These are phyloP conservation scores for Dryococelus australis DNA, from an alignment of 2,888 invertebrate genomes.

Conservation along the genomic window DNA sequence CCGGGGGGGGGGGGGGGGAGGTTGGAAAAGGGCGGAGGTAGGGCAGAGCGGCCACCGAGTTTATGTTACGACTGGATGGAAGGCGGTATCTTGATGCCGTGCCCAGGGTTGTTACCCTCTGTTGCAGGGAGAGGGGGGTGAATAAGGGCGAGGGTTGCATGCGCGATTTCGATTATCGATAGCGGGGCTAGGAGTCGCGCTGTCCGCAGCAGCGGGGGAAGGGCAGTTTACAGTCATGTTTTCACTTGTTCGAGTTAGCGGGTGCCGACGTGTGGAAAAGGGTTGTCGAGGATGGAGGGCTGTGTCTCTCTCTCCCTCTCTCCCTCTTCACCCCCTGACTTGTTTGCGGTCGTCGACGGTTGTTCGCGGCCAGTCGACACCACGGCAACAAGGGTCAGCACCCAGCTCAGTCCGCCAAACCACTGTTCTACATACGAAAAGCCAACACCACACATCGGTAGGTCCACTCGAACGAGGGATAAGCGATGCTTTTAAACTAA, in stretches of 20 bases:
- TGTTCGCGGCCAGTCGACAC: background rate
- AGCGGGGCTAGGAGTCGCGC: background rate
- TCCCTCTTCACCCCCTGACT: background rate
- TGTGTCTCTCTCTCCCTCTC: background rate
- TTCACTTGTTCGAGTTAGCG: background rate
- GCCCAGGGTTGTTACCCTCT: background rate
- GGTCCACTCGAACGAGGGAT: too few species aligned
- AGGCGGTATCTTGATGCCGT: background rate
- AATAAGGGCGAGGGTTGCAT: background rate
- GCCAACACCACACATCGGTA: too few species aligned
- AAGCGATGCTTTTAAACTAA: too few species aligned
- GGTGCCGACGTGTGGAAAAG: too few species aligned
- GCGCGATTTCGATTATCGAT: conserved; percentile 16
- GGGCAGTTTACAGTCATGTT: background rate
- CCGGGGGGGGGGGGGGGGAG: background rate
- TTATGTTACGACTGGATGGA: background rate
- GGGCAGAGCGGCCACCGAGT: background rate
- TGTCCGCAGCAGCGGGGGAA: background rate
- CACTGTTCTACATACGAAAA: background rate
- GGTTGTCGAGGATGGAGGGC: too few species aligned
- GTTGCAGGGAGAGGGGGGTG: background rate
- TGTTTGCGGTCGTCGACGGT: background rate
- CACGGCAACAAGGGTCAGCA: too few species aligned
- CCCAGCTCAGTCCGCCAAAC: background rate
- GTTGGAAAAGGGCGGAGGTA: background rate